A percentile compares a stretch with the other conserved stretches of the same genome.
phyloP scores from a whole-genome alignment of 37 sponge, comb jelly and placozoan species.

The Bolinopsis microptera region DNA sequence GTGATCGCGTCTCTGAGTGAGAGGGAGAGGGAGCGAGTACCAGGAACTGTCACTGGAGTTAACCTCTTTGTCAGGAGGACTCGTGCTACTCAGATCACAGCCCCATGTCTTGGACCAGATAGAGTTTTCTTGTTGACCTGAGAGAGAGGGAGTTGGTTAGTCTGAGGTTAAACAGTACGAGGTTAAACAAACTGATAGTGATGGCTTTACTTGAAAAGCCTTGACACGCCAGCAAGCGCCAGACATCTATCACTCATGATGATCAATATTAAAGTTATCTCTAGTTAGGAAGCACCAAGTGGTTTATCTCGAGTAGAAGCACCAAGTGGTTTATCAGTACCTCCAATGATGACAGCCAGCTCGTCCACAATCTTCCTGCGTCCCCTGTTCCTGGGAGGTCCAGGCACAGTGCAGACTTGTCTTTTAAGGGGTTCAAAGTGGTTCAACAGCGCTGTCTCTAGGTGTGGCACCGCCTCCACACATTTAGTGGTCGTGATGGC shows the following conservation, averaged over 20 bases:
- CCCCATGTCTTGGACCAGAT: conserved; percentile 62
- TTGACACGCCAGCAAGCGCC: too few species aligned
- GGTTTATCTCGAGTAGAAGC: too few species aligned
- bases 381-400: background rate
- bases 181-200: too few species aligned
- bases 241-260: too few species aligned
- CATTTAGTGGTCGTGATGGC: conserved; percentile 16
- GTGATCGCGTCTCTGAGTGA: conserved; percentile 40
- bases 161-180: too few species aligned
- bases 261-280: too few species aligned
- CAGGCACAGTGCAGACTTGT: conserved; percentile 34
- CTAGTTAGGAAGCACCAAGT: too few species aligned
- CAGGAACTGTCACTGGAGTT: background rate
- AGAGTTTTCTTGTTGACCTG: conserved; percentile 60
- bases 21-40: conserved; percentile 10
- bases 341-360: conserved; percentile 51
- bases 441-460: background rate
- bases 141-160: background rate
- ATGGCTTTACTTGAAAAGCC: too few species aligned
- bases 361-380: conserved; percentile 12
- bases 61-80: background rate
- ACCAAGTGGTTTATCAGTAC: too few species aligned
- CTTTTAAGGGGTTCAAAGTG: conserved; percentile 12
- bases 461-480: conserved; percentile 20
- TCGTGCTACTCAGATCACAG: background rate